These are phyloP conservation scores for Menidia beryllina DNA, from an alignment of 2,113 vertebrate species.

Conservation along the genomic window DNA sequence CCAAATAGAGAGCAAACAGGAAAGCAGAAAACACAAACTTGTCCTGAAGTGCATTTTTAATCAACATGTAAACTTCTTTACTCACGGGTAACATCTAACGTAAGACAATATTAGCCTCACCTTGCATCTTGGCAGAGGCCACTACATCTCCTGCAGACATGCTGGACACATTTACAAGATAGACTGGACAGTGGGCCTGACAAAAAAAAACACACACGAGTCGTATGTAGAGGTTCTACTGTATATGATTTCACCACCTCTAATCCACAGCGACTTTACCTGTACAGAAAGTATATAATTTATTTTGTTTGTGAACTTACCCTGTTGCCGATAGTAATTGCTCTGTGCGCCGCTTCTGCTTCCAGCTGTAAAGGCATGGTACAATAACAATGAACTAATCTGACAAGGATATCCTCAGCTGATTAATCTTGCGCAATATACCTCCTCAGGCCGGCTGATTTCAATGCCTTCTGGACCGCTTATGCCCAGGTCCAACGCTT, in stretches of 20 bases:
- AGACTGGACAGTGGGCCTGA: constrained; percentile 93
- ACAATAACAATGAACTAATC: not conserved
- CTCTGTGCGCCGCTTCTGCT: constrained; percentile 93
- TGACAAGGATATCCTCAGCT: not conserved
- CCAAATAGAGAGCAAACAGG: not conserved
- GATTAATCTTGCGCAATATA: constrained; percentile 47
- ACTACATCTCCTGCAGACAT: constrained; percentile 94
- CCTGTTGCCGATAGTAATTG: constrained; percentile 94
- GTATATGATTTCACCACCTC: not conserved
- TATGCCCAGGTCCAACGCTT: constrained; percentile 93
- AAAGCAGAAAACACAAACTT: not conserved
- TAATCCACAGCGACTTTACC: not conserved
- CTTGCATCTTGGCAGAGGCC: constrained; percentile 95
- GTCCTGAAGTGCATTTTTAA: too few relatives aligned
- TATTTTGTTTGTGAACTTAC: constrained; percentile 72
- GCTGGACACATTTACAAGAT: constrained; percentile 95
- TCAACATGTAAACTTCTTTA: not conserved
- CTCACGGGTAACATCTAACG: not conserved
- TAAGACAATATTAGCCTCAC: constrained; percentile 70
- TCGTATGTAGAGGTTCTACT: too few relatives aligned
- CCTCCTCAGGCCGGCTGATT: constrained; percentile 97
- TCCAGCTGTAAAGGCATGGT: constrained; percentile 86
- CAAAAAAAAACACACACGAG: constrained; percentile 3
- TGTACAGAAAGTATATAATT: not conserved
- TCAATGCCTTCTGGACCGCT: constrained; percentile 96